Conservation (phyloP, 1,140 invertebrate genomes). For the Drosophila kepulauana region DNA sequence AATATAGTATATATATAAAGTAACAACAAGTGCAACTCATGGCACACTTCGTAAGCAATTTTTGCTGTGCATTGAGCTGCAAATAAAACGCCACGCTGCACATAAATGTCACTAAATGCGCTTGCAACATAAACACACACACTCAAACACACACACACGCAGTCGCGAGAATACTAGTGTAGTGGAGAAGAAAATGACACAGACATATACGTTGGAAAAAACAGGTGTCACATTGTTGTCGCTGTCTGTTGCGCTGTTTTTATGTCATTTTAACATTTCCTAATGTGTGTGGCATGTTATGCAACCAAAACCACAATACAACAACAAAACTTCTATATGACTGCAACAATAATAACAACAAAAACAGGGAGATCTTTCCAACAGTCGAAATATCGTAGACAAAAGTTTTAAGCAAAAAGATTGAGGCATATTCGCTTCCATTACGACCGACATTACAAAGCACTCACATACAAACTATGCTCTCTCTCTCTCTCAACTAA, state of each 20-base stretch:
- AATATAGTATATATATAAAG: conserved; percentile 15
- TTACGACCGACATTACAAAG: conserved; percentile 68
- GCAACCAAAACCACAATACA: conserved; percentile 52
- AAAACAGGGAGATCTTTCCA: conserved; percentile 4
- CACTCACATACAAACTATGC: conserved; percentile 50
- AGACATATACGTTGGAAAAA: conserved; percentile 55
- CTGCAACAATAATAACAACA: conserved; percentile 5
- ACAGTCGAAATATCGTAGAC: conserved; percentile 12
- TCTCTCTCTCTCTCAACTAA: conserved; percentile 61
- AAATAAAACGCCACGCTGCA: conserved; percentile 75
- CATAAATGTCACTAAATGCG: conserved; percentile 78
- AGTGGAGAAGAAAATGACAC: conserved; percentile 52
- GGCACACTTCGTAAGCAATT: conserved; percentile 75
- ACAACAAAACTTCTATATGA: conserved; percentile 7
- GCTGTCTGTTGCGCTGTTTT: conserved; percentile 74
- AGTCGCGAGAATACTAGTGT: conserved; percentile 2
- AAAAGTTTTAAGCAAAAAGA: conserved; percentile 55
- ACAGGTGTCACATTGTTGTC: conserved; percentile 81
- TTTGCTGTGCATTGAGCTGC: conserved; percentile 77
- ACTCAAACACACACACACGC: conserved; percentile 15
- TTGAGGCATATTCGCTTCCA: conserved; percentile 41
- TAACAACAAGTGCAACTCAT: conserved; percentile 66
- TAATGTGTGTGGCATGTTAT: conserved; percentile 75
- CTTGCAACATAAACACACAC: conserved; percentile 57
- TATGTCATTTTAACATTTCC: conserved; percentile 80